A percentile compares a stretch with the other conserved stretches of the same genome.
These are phyloP conservation scores for Sepiola atlantica DNA, from an alignment of 2,888 invertebrate species.

Conservation along the genomic window DNA sequence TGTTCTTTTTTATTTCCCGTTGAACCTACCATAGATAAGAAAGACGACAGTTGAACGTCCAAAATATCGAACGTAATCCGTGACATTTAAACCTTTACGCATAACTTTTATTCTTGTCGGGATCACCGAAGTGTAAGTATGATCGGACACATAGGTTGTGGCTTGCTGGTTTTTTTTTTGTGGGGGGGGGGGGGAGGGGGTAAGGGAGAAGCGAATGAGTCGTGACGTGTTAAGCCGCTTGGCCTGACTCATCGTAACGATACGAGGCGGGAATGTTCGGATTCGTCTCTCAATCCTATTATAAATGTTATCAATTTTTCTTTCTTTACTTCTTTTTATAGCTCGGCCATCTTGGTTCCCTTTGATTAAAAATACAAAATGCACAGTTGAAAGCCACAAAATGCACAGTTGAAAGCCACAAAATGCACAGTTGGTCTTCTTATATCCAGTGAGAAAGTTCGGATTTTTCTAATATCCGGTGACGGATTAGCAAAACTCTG, in stretches of 20 bases:
- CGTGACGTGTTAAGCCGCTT: neutral
- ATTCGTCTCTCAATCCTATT: neutral
- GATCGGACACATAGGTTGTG: neutral
- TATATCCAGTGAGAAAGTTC: too few relatives aligned
- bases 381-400: too few relatives aligned
- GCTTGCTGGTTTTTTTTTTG: too few relatives aligned
- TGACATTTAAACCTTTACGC: neutral
- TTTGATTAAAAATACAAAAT: neutral
- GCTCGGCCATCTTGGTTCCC: neutral
- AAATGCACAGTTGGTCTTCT: too few relatives aligned
- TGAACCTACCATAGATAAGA: neutral
- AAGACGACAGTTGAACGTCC: neutral
- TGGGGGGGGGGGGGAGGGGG: neutral
- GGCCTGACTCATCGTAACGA: neutral
- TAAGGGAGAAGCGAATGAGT: neutral
- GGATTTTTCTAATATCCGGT: too few relatives aligned
- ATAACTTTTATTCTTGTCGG: slow-evolving; percentile 19
- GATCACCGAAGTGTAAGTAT: neutral
- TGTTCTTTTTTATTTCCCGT: too few relatives aligned
- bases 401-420: too few relatives aligned
- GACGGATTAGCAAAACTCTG: too few relatives aligned
- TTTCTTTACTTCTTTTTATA: neutral
- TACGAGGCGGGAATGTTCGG: neutral
- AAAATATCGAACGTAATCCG: neutral
- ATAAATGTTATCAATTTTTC: neutral